A percentile compares a stretch with the other conserved stretches of the same genome.
phyloP scores from a whole-genome alignment of 2,797 vertebrate genomes.

The Rhabdomys pumilio region DNA sequence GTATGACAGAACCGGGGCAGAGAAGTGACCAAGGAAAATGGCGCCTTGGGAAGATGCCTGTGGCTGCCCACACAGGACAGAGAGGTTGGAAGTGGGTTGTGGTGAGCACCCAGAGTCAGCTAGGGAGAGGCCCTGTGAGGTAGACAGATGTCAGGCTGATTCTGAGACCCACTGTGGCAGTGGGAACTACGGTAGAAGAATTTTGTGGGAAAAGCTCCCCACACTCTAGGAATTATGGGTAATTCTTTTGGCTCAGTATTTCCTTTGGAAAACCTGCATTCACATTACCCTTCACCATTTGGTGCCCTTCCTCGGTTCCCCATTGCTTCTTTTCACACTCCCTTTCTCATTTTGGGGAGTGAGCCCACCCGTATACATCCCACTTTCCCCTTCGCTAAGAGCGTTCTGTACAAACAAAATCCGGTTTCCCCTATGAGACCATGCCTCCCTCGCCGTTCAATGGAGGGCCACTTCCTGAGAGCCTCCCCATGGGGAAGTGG shows the following conservation, averaged over 20 bases:
- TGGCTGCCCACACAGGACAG: background rate
- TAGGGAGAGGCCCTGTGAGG: background rate
- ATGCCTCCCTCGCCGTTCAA: background rate
- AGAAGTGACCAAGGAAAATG: background rate
- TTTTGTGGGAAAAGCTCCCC: background rate
- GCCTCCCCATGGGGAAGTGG: background rate
- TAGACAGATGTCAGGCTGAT: background rate
- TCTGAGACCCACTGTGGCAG: conserved; percentile 43
- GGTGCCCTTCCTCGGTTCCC: background rate
- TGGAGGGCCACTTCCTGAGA: background rate
- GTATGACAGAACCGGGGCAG: background rate
- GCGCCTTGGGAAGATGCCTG: background rate
- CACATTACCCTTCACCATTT: background rate
- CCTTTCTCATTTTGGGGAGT: background rate
- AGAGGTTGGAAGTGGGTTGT: background rate
- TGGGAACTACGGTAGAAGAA: background rate
- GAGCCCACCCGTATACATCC: background rate
- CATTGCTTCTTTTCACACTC: background rate
- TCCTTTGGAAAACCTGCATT: conserved; percentile 56
- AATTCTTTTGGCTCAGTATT: background rate
- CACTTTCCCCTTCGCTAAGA: background rate
- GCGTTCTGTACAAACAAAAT: background rate
- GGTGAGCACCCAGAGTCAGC: background rate
- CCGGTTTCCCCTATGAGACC: background rate
- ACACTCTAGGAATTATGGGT: background rate